A percentile compares a stretch with the other conserved stretches of the same genome.
These are phyloP conservation scores for Chromoteleia sp. DNA, from an alignment of 2,888 invertebrate genomes.

Conservation along the genomic window DNA sequence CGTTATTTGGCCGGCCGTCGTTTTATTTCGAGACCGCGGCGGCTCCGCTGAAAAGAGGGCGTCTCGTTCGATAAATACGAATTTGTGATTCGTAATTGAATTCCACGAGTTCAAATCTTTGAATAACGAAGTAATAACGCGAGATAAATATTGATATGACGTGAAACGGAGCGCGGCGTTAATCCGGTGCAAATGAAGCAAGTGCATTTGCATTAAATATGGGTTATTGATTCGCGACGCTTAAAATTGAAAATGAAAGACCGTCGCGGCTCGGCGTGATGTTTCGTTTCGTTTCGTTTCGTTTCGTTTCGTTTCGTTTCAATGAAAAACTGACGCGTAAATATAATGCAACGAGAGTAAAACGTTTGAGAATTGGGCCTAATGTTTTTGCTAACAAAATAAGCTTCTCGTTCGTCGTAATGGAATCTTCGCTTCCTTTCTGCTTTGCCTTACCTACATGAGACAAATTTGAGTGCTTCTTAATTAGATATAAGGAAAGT, in stretches of 20 bases:
- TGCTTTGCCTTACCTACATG: too few relatives aligned
- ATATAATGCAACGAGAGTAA: too few relatives aligned
- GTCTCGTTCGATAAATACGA: slow-evolving; percentile 33
- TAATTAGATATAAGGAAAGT: too few relatives aligned
- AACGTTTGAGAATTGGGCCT: too few relatives aligned
- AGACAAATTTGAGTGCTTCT: too few relatives aligned
- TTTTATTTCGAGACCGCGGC: slow-evolving; percentile 23
- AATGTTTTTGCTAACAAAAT: too few relatives aligned
- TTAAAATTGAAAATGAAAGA: slow-evolving; percentile 22
- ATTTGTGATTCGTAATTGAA: slow-evolving; percentile 42
- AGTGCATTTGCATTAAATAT: slow-evolving; percentile 45
- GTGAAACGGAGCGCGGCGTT: slow-evolving; percentile 17
- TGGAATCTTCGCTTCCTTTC: too few relatives aligned
- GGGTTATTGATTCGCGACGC: slow-evolving; percentile 36
- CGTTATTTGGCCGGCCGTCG: slow-evolving; percentile 12
- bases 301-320: too few relatives aligned
- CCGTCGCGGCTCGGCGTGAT: background rate
- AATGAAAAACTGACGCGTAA: too few relatives aligned
- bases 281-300: background rate
- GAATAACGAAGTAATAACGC: slow-evolving; percentile 46
- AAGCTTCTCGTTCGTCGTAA: too few relatives aligned
- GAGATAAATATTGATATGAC: slow-evolving; percentile 53
- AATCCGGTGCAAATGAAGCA: slow-evolving; percentile 39
- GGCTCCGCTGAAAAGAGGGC: slow-evolving; percentile 10
- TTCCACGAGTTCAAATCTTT: slow-evolving; percentile 37